Evolutionary conservation across 2,888 invertebrate species (phyloP), one percentile per base, ranked within the genome.

Genomic region (Scaptodrosophila latifasciaeformis): DNA sequence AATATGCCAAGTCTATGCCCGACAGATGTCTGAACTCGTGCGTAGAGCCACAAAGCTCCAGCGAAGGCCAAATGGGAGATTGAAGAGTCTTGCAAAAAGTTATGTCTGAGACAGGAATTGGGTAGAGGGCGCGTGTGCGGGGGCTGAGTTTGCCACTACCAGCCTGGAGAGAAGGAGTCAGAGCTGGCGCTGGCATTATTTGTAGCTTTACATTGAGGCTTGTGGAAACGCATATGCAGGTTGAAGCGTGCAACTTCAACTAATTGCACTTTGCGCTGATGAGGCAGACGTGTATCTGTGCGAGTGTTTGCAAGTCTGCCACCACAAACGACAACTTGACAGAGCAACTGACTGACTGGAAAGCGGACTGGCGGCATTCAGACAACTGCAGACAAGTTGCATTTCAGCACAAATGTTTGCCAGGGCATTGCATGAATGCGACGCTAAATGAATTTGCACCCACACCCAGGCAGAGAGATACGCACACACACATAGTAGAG

Each of bases 321-420:
- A 9, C 27, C 27, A 27, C 27, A 27, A 9, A 27, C 27, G 27
- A 9, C 27, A 27, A 27, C 27, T 5, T 53, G 50, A 65, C 45
- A 52, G 37, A 52, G 45, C 58, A 57, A 57, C 59, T 70, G 61
- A 62, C 77, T 67, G 70, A 74, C 71, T 24, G 24, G 24, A 7
- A 5, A 7, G 24, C 24, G 3, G 24, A 7, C 4, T 24, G 3
- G 24, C 4, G 24, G 24, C 24, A 24, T 3, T 5, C 24, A 24
- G 75, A 69, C 77, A 76, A 72, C 69, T 79, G 75, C 72, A 75
- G 75, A 75, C 75, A 75, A 76, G 70, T 67, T 79, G 80, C 80
- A 79, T 76, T 75, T 79, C 67, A 72, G 77, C 80, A 76, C 78
- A 75, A 75, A 76, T 76, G 75, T 72, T 76, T 79, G 74, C 80